Evolutionary conservation across 2,888 invertebrate species (phyloP).

Genomic region (Ecdyonurus torrentis): DNA sequence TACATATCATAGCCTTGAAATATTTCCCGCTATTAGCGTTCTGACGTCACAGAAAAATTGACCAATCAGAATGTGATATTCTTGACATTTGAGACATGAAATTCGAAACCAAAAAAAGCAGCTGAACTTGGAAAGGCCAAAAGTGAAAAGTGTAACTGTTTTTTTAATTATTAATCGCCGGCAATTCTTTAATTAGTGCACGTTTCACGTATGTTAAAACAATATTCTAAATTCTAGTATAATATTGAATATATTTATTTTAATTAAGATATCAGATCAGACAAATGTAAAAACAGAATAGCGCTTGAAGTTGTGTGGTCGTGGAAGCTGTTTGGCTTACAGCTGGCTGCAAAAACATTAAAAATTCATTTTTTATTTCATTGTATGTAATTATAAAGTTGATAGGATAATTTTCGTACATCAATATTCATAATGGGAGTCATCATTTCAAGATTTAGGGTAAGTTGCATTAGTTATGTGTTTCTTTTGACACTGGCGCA

Average conservation of each 20-base stretch:
- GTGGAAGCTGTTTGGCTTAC: background rate
- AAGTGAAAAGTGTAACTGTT: no score
- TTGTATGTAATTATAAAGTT: no score
- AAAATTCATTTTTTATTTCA: no score
- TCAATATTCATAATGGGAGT: background rate
- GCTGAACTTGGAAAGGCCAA: background rate
- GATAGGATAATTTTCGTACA: no score
- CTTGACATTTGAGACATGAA: background rate
- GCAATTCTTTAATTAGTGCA: background rate
- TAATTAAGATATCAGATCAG: background rate
- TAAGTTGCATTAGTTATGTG: background rate
- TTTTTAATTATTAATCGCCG: background rate
- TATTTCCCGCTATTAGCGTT: background rate
- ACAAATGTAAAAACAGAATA: no score
- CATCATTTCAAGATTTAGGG: background rate
- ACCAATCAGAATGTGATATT: background rate
- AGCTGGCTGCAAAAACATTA: no score
- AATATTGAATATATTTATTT: background rate
- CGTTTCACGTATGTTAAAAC: no score
- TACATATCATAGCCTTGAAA: background rate
- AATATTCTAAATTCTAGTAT: background rate
- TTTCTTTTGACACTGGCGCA: background rate
- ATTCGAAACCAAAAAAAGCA: background rate
- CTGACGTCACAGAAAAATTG: background rate
- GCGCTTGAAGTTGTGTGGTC: background rate